Base-by-base conservation (phyloP, 2,113 vertebrate genomes). In the Menura novaehollandiae region DNA sequence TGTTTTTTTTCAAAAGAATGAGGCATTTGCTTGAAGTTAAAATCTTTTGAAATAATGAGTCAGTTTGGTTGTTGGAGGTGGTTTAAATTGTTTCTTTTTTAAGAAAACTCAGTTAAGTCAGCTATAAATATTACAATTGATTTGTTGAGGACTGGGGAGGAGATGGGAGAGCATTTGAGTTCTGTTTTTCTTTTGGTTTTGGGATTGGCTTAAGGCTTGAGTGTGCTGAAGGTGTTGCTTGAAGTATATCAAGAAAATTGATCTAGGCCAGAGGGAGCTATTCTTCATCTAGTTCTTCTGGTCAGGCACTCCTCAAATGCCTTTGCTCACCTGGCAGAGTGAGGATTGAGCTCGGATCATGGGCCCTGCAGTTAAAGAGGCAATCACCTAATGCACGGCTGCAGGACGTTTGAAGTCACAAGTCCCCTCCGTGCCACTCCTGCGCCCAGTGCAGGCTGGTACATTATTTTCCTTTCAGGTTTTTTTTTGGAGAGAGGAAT, bases 221-320 rank as follows among this genome's bases (percentile, higher is more conserved):
- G 15, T 51, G 28, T 76, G 58, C 71, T 90, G 74, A 94, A 76
- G 66, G 3, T 69, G 55, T 76, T 88, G 46, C 75, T 83, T 77
- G 55, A 73, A 66, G 51, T 66, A 13, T 58, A 66, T 64, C 2
- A 62, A 37, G 53, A 83, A 95, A 69, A 80, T 79, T 20, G 69
- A 56, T 55, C 35, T 56, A 75, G 85, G 53, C 23, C 22, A 46
- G 68, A 92, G 75, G 59, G 72, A 66, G 33, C 11, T 51, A 44
- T 71, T 91, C 37, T 88, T 85, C 69, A 91, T 72, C 66, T 88
- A 19, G 22, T 89, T 89, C 43, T 79, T 91, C 82, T 73, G 71
- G 49, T 83, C 82, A 73, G n/a, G 37, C 46, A 30, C 75, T 92
- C 90, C 73, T 72, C 71, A 69, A 49, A 49, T 46, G 41, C 32